phyloP scores from a whole-genome alignment of 2,888 invertebrate genomes.

The Deilephila elpenor region DNA sequence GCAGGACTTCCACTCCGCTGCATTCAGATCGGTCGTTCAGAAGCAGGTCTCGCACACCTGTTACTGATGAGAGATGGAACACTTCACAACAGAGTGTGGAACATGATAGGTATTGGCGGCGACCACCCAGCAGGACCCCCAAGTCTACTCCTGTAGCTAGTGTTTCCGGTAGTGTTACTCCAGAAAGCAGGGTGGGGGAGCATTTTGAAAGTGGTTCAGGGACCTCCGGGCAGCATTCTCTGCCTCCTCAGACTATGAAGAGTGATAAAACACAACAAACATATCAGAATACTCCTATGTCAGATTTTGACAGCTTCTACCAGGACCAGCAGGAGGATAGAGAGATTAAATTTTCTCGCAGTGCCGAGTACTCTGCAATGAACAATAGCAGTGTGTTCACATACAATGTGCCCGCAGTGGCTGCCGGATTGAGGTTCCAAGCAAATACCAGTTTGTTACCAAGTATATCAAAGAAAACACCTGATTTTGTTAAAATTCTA shows the following conservation, averaged over 20 bases:
- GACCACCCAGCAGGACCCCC: conserved; percentile 69
- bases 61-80: conserved; percentile 63
- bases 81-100: conserved; percentile 62
- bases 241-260: conserved; percentile 61
- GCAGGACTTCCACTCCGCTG: conserved; percentile 73
- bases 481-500: conserved; percentile 67
- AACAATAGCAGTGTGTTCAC: conserved; percentile 61
- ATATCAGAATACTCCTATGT: conserved; percentile 54
- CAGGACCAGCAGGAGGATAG: conserved; percentile 72
- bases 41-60: conserved; percentile 73
- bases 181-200: conserved; percentile 66
- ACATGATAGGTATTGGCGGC: conserved; percentile 74
- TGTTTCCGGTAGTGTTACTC: conserved; percentile 63
- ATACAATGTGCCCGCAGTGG: conserved; percentile 59
- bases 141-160: conserved; percentile 60
- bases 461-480: conserved; percentile 55
- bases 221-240: conserved; percentile 55
- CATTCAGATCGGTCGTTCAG: conserved; percentile 74
- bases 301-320: conserved; percentile 70
- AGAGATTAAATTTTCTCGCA: conserved; percentile 77
- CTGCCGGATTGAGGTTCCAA: conserved; percentile 57
- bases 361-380: conserved; percentile 71
- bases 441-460: conserved; percentile 52
- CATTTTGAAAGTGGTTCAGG: conserved; percentile 65
- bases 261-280: conserved; percentile 68